phyloP scores from a whole-genome alignment of 2,797 vertebrate genomes.

The Melanogrammus aeglefinus region DNA sequence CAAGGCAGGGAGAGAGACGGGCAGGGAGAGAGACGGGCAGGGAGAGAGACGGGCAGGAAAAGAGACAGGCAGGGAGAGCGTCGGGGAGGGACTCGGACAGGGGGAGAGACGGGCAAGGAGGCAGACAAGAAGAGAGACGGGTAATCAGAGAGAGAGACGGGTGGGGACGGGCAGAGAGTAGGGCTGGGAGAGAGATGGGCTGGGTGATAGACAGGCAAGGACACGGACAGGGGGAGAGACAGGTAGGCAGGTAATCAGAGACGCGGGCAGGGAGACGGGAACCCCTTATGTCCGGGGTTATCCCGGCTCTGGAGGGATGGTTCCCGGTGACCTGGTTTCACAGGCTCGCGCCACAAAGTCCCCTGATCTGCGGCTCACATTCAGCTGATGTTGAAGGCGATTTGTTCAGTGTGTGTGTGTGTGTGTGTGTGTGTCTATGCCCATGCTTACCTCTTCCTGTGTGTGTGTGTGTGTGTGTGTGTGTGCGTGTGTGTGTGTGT shows the following conservation, averaged over 20 bases:
- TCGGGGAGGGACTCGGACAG: too few species aligned
- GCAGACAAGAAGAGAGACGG: not conserved
- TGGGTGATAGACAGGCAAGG: not conserved
- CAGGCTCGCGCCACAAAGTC: slow-evolving; percentile 45
- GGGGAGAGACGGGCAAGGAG: not conserved
- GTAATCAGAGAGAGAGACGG: not conserved
- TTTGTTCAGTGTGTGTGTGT: slow-evolving; percentile 26
- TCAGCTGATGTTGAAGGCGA: slow-evolving; percentile 44
- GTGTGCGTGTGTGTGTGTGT: not conserved
- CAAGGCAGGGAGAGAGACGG: not conserved
- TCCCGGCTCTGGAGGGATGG: slow-evolving; percentile 61
- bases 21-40: too few species aligned
- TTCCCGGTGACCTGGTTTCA: slow-evolving; percentile 62
- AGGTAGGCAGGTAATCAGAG: not conserved
- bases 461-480: slow-evolving; percentile 9
- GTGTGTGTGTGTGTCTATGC: too few species aligned
- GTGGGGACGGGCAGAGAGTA: not conserved
- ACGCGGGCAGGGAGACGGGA: slow-evolving; percentile 1
- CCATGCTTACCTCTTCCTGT: slow-evolving; percentile 20
- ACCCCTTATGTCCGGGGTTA: slow-evolving; percentile 51
- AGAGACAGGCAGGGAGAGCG: not conserved
- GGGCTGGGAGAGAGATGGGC: not conserved
- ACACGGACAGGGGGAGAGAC: not conserved
- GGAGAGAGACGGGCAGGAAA: too few species aligned
- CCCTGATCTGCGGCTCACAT: slow-evolving; percentile 19